phyloP scores from a whole-genome alignment of 2,113 vertebrate genomes.

The Dermatemys mawii region DNA sequence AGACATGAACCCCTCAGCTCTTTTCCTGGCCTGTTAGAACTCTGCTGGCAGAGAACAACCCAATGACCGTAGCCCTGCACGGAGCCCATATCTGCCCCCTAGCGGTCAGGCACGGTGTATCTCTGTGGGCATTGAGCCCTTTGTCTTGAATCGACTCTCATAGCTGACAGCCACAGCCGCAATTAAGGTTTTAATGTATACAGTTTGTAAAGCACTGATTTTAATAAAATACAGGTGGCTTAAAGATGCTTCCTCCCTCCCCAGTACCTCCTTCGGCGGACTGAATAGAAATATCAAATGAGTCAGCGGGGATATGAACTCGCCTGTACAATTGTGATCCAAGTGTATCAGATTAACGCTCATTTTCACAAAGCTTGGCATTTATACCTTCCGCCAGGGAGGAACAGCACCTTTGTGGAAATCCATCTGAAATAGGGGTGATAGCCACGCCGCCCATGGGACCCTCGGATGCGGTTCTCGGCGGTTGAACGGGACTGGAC shows the following conservation, averaged over 20 bases:
- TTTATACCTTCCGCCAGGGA: not conserved
- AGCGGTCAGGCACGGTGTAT: not conserved
- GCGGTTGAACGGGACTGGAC: not conserved
- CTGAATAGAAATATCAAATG: not conserved
- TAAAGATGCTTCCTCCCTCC: not conserved
- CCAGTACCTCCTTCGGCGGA: not conserved
- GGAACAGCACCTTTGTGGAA: not conserved
- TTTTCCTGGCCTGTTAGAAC: not conserved
- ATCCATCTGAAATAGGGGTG: not conserved
- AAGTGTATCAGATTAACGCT: not conserved
- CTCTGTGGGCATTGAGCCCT: not conserved
- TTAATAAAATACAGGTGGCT: not conserved
- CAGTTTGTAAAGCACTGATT: not conserved
- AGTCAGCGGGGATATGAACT: not conserved
- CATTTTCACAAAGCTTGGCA: not conserved
- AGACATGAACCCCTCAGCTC: not conserved
- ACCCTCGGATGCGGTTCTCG: not conserved
- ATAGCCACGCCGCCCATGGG: too few relatives aligned
- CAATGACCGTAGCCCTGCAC: not conserved
- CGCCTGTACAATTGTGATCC: not conserved
- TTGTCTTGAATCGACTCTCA: not conserved
- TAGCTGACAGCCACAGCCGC: not conserved
- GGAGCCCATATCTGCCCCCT: not conserved
- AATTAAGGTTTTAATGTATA: not conserved
- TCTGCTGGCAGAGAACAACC: not conserved